Evolutionary conservation across 2,113 vertebrate species (phyloP), one percentile per base, ranked within the genome.

Genomic region (Condylura cristata): DNA sequence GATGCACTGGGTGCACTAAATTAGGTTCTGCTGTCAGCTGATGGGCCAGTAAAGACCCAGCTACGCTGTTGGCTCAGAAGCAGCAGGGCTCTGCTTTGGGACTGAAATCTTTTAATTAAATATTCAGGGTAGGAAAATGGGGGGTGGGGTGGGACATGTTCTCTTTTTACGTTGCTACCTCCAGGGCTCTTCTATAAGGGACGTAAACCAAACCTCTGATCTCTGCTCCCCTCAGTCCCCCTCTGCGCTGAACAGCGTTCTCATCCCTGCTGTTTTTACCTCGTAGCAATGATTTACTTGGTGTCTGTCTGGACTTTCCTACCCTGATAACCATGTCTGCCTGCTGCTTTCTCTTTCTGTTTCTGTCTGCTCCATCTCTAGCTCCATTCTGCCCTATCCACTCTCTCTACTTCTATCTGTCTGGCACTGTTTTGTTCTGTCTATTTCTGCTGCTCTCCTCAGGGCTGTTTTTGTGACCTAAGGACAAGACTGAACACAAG

Each of bases 51-150:
- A 65, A 46, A 60, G 30, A 46, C 56, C 56, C 2, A 26, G 41
- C n/a, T 22, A 5, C 3, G 12, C 24, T 18, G 0, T 9, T 7
- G 44, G 53, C 2, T 12, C 14, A 39, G 16, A 20, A 30, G 51
- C n/a, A 14, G 48, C 9, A 17, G 26, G 60, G 48, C 74, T 58
- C 28, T n/a, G 32, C 3, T 41, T 51, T 18, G 5, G 24, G 63
- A 76, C 28, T 61, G 39, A 82, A 58, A 60, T 18, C 34, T 76
- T 76, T 68, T 28, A 74, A 66, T 84, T 66, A 68, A 60, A 60
- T 46, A 30, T 65, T 53, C 41, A 18, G 32, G 56, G 44, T n/a
- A 24, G 17, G 51, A 11, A 32, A 11, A 24, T 3, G 18, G 22
- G 51, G 39, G 17, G 32, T 3, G 18, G 22, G 51, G 39, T 28